A percentile compares a stretch with the other conserved stretches of the same genome.
Conservation (phyloP, 2,797 vertebrate species). For the Poeciliopsis paucimaculata region DNA sequence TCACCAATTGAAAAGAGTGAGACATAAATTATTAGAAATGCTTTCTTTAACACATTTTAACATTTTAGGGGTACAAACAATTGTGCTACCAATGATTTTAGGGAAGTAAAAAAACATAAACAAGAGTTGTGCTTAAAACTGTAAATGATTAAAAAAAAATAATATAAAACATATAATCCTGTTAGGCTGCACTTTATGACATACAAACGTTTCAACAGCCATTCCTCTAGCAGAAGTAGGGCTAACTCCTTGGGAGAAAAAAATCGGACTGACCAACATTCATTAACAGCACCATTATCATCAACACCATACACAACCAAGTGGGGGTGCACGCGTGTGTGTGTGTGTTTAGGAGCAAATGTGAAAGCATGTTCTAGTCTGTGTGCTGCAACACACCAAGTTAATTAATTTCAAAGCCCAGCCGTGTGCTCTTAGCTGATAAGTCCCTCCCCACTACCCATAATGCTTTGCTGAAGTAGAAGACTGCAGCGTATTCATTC, state of each 20-base stretch:
- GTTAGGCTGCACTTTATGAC: conserved; percentile 38
- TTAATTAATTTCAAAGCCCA: conserved; percentile 86
- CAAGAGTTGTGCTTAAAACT: not conserved
- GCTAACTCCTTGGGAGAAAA: conserved; percentile 44
- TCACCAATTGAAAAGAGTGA: not conserved
- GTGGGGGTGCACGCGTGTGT: conserved; percentile 3
- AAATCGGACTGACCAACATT: conserved; percentile 73
- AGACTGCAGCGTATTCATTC: conserved; percentile 73
- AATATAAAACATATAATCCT: conserved; percentile 46
- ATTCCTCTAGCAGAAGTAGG: conserved; percentile 69
- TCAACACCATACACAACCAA: conserved; percentile 53
- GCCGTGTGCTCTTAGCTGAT: conserved; percentile 78
- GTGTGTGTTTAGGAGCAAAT: conserved; percentile 26
- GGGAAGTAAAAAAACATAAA: conserved; percentile 9
- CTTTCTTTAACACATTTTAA: not conserved
- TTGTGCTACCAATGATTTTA: not conserved
- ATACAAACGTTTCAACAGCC: conserved; percentile 52
- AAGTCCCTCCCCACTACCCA: conserved; percentile 84
- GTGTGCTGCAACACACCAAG: conserved; percentile 67
- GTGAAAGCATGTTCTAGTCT: conserved; percentile 45
- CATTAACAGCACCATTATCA: conserved; percentile 81
- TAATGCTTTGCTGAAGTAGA: conserved; percentile 78
- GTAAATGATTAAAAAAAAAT: not conserved
- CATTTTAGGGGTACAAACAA: not conserved
- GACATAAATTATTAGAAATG: not conserved